These are phyloP conservation scores for Aspidapion aeneum DNA, from an alignment of 2,888 invertebrate species.

Conservation along the genomic window DNA sequence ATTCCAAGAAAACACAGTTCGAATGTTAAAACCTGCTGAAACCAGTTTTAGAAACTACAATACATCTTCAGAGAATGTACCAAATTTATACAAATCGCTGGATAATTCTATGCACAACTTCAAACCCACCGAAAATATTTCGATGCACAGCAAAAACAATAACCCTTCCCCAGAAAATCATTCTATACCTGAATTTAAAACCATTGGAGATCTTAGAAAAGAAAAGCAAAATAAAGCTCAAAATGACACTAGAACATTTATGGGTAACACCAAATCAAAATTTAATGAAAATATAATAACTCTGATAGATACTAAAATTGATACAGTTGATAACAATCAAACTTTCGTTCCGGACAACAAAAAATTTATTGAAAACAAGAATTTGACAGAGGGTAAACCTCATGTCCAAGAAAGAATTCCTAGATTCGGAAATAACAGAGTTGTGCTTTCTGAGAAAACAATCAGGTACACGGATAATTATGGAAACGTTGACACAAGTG, in stretches of 20 bases:
- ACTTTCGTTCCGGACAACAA: neutral
- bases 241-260: neutral
- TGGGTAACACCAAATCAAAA: neutral
- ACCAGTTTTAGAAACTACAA: neutral
- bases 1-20: neutral
- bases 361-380: neutral
- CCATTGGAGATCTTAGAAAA: neutral
- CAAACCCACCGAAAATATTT: neutral
- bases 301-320: neutral
- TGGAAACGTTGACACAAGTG: constrained; percentile 33
- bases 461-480: constrained; percentile 25
- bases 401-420: neutral
- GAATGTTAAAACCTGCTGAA: too few relatives aligned
- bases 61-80: neutral
- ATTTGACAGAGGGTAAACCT: too few relatives aligned
- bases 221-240: neutral
- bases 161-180: neutral
- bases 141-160: neutral
- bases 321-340: neutral
- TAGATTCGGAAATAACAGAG: neutral
- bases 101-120: neutral
- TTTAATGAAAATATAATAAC: neutral
- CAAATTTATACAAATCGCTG: neutral
- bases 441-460: constrained; percentile 7
- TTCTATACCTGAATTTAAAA: neutral